Evolutionary conservation across 2,113 vertebrate species (phyloP).

Genomic region (Oncorhynchus gorbuscha): DNA sequence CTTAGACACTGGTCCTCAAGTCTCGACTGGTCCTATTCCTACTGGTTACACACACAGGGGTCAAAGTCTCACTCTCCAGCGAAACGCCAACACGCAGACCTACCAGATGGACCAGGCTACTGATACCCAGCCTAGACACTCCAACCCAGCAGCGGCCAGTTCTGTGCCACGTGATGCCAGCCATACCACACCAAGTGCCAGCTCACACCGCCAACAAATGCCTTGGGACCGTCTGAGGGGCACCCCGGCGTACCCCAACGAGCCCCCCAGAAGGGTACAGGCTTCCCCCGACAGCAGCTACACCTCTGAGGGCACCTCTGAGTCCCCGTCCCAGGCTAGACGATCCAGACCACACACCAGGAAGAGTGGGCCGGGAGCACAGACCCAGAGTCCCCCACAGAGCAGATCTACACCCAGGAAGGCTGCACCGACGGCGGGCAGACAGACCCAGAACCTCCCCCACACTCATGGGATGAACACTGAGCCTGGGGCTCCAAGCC

Average conservation of each 20-base stretch:
- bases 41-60: slow-evolving; percentile 60
- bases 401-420: slow-evolving; percentile 30
- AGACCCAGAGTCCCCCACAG: neutral
- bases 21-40: slow-evolving; percentile 38
- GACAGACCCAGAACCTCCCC: slow-evolving; percentile 19
- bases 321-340: slow-evolving; percentile 37
- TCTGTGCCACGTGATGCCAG: neutral
- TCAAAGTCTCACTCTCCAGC: slow-evolving; percentile 22
- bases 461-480: slow-evolving; percentile 7
- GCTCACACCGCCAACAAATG: slow-evolving; percentile 39
- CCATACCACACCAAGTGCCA: neutral
- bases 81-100: slow-evolving; percentile 50
- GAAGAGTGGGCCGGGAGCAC: slow-evolving; percentile 20
- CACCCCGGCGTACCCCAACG: slow-evolving; percentile 69
- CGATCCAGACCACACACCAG: neutral
- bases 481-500: slow-evolving; percentile 18
- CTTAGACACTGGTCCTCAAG: neutral
- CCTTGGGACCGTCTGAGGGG: slow-evolving; percentile 70
- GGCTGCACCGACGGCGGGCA: slow-evolving; percentile 17
- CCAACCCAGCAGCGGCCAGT: neutral
- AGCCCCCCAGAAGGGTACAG: slow-evolving; percentile 20
- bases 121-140: neutral
- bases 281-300: neutral
- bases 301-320: slow-evolving; percentile 31
- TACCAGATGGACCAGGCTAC: slow-evolving; percentile 31